Evolutionary conservation across 2,797 vertebrate genomes (phyloP).

Genomic region (Acropternis orthonyx): DNA sequence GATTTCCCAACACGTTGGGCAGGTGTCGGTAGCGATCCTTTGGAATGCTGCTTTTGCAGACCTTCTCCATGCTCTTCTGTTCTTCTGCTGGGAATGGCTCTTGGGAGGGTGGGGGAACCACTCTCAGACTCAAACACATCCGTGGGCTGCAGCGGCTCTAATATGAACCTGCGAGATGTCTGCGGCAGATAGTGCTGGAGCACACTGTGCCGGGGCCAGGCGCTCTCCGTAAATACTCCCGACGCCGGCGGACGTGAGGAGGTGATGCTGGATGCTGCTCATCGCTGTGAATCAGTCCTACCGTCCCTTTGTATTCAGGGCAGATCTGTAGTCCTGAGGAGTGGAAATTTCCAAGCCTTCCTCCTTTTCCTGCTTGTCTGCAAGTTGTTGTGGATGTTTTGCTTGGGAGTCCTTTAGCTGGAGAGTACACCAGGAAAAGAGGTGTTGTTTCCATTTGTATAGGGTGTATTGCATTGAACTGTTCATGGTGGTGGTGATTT

Average conservation of each 20-base stretch:
- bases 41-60: accelerated
- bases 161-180: not conserved
- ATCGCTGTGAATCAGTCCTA: accelerated
- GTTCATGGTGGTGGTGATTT: not conserved
- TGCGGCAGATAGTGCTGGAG: constrained; percentile 48
- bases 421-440: not conserved
- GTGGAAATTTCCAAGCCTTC: not conserved
- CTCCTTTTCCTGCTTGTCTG: not conserved
- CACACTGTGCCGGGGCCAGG: not conserved
- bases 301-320: not conserved
- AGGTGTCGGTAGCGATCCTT: accelerated
- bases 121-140: not conserved
- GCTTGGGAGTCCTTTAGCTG: not conserved
- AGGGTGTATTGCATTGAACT: not conserved
- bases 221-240: not conserved
- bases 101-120: not conserved
- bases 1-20: not conserved
- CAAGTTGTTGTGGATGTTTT: not conserved
- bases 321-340: not conserved
- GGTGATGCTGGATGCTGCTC: not conserved
- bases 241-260: not conserved
- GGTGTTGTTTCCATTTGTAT: not conserved
- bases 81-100: not conserved
- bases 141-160: not conserved
- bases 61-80: accelerated